These are phyloP conservation scores for Drosophila bocqueti DNA, from an alignment of 1,140 invertebrate genomes.

Conservation along the genomic window DNA sequence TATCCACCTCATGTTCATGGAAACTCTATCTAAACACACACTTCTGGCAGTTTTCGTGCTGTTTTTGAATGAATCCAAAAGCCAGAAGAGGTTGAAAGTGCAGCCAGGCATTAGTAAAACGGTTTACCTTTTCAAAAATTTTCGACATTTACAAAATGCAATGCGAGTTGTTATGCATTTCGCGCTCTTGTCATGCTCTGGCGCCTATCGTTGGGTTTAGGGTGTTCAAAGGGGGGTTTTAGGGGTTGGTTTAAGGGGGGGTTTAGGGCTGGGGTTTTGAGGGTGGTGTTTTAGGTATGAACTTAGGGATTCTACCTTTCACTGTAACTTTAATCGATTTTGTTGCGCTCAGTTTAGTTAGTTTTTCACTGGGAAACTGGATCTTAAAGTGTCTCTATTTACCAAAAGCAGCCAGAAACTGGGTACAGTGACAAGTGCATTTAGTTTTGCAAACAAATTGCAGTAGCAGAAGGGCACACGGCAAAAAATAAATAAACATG, in stretches of 20 bases:
- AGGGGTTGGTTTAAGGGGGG: no score
- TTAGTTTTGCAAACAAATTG: constrained; percentile 9
- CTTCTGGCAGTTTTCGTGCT: neutral
- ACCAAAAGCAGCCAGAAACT: constrained; percentile 10
- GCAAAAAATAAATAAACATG: neutral
- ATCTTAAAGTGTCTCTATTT: constrained; percentile 12
- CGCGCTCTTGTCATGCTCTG: constrained; percentile 52
- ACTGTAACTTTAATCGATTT: constrained; percentile 27
- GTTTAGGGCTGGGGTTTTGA: neutral
- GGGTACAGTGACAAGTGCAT: neutral
- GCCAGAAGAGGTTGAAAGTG: neutral
- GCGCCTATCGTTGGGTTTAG: constrained; percentile 12
- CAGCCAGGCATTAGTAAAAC: constrained; percentile 35
- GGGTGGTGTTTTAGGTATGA: neutral
- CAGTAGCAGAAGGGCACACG: neutral
- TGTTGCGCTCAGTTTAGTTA: constrained; percentile 21
- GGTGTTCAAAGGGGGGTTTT: neutral
- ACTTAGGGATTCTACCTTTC: neutral
- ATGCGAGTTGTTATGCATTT: constrained; percentile 53
- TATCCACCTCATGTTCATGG: neutral
- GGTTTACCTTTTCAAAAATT: constrained; percentile 49
- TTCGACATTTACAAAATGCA: constrained; percentile 46
- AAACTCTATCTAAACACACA: neutral
- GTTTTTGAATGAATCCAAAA: constrained; percentile 8
- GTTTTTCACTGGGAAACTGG: neutral